phyloP scores from a whole-genome alignment of 2,797 vertebrate species.

The Pogoniulus pusillus region DNA sequence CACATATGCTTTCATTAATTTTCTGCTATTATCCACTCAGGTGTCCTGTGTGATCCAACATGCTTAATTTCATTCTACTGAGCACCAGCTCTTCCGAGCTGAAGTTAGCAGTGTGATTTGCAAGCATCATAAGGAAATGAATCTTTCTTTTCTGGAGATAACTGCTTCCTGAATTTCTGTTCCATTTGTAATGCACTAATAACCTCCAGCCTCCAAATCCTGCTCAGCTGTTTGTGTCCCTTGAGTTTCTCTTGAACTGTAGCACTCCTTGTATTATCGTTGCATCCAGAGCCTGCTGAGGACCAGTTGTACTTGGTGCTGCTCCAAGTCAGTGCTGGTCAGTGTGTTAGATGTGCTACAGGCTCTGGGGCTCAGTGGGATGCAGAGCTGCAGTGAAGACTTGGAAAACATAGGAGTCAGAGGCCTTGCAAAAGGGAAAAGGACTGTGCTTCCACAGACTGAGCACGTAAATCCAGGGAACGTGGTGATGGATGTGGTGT shows the following conservation, averaged over 20 bases:
- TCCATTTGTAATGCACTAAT: constrained; percentile 49
- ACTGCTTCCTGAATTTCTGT: constrained; percentile 65
- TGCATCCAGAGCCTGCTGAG: not conserved
- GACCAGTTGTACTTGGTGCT: not conserved
- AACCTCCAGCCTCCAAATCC: constrained; percentile 38
- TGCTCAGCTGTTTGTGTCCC: constrained; percentile 2
- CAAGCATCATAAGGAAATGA: constrained; percentile 58
- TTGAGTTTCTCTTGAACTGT: not conserved
- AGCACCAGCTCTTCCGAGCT: constrained; percentile 57
- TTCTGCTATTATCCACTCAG: constrained; percentile 66
- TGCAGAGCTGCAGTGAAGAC: not conserved
- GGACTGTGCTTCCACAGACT: rapidly evolving
- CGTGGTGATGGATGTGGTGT: not conserved
- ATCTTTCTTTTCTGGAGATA: constrained; percentile 64
- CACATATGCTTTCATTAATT: constrained; percentile 66
- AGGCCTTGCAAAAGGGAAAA: not conserved
- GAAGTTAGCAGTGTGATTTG: constrained; percentile 52
- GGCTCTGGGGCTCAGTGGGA: not conserved
- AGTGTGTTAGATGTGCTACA: rapidly evolving
- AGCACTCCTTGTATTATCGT: not conserved
- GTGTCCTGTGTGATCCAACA: constrained; percentile 69
- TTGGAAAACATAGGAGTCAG: not conserved
- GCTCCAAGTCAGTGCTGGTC: not conserved
- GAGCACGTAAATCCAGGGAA: not conserved
- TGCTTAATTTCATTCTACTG: constrained; percentile 62